Percentiles rank a stretch among this genome's conserved stretches.
Conservation (phyloP, 2,113 vertebrate species). For the Pelodiscus sinensis region DNA sequence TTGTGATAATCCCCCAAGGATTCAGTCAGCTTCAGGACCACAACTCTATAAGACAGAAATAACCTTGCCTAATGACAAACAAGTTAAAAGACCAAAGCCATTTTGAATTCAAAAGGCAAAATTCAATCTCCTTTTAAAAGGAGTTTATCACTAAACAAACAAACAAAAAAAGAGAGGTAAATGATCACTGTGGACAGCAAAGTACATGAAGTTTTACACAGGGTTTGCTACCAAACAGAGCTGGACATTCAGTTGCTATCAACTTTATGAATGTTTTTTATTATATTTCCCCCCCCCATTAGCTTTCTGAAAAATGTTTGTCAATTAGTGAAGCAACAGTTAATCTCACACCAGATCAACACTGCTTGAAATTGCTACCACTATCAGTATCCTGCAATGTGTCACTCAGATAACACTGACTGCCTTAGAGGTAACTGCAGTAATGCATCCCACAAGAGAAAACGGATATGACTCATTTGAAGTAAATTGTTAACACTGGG, state of each 20-base stretch:
- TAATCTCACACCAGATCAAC: neutral
- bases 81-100: neutral
- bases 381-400: neutral
- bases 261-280: neutral
- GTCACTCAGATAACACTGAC: neutral
- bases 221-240: neutral
- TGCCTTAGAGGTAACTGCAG: conserved; percentile 26
- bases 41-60: rapidly evolving
- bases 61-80: neutral
- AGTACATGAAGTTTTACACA: neutral
- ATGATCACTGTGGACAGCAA: neutral
- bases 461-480: conserved; percentile 70
- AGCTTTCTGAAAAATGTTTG: neutral
- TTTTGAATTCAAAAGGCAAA: neutral
- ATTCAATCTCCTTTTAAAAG: neutral
- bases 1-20: neutral
- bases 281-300: neutral
- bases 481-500: conserved; percentile 56
- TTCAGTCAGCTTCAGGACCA: rapidly evolving
- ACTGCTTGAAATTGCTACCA: neutral
- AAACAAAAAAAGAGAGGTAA: neutral
- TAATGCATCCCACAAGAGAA: conserved; percentile 41
- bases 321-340: neutral
- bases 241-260: neutral
- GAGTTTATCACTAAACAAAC: neutral